Base-by-base conservation (phyloP, 1,140 invertebrate species). In the Drosophila funebris region DNA sequence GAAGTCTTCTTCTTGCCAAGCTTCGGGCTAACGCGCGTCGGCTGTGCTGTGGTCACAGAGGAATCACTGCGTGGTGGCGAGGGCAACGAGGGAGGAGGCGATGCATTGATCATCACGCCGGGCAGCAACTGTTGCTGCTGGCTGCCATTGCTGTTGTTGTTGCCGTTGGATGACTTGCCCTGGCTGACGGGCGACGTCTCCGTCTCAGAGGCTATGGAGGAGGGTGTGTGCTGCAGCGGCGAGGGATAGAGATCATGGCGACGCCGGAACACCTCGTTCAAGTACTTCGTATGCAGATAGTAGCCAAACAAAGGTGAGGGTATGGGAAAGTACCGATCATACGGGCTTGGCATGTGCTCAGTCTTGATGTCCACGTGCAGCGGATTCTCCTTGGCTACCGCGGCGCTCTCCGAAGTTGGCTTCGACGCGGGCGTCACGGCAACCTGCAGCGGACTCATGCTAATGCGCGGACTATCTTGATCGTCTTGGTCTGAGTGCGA, bases 221-320 rank as follows among this genome's bases (percentile, higher is more conserved):
- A 87, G 58, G 90, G 90, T 0, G 90, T 91, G 36, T 91, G 90
- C 68, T 90, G 90, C 77, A 91, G 69, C 31, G 90, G 80, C 50
- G 90, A 85, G 62, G 91, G 96, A 81, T 96, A 96, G 13, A 96
- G 96, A 89, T 96, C 95, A 77, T 95, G 96, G 43, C 96, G 93
- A 56, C 94, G 92, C 1, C 94, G 93, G 72, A 94, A 94, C 22
- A 94, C 93, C 73, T 95, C 95, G 3, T 95, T 95, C 85, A 96
- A 93, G 92, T 95, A 95, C 92, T 96, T 96, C 58, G 94, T 94
- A 72, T 95, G 94, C 61, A 96, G 92, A 90, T 95, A 96, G 70
- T 95, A 94, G 80, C 95, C 95, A 87, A 95, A 95, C 67, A 95
- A 78, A 0, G 94, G 93, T 11, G 94, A 94, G 0, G 94, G 94